Evolutionary conservation across 1,140 invertebrate genomes (phyloP).

Genomic region (Linepithema humile): DNA sequence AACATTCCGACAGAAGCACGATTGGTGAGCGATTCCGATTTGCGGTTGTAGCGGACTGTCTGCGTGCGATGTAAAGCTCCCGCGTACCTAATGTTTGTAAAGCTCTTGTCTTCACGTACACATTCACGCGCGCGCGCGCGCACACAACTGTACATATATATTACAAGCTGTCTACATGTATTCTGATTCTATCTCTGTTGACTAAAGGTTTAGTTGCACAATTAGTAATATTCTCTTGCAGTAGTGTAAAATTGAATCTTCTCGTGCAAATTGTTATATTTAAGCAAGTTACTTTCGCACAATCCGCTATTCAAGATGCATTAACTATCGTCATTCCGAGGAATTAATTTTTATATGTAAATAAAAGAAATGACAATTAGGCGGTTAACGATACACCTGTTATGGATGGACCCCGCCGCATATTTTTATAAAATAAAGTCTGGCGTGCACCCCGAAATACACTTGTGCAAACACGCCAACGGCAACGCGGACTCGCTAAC

Average conservation of each 20-base stretch:
- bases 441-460: not conserved
- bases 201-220: too few relatives aligned
- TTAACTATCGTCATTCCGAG: too few relatives aligned
- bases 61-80: not conserved
- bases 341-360: constrained; percentile 14
- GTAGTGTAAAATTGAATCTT: too few relatives aligned
- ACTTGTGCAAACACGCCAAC: constrained; percentile 27
- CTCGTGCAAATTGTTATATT: too few relatives aligned
- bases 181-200: not conserved
- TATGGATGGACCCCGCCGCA: not conserved
- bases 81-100: constrained; percentile 9
- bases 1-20: constrained; percentile 41
- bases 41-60: not conserved
- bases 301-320: too few relatives aligned
- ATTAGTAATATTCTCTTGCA: too few relatives aligned
- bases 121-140: not conserved
- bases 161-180: not conserved
- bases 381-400: constrained; percentile 14
- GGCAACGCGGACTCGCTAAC: constrained; percentile 36
- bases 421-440: constrained; percentile 27
- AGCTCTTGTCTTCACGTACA: not conserved
- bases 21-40: not conserved
- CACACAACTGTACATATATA: not conserved
- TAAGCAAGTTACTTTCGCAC: too few relatives aligned
- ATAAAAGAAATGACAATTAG: not conserved